Evolutionary conservation across 2,797 vertebrate genomes (phyloP).

Genomic region (Lemur catta): DNA sequence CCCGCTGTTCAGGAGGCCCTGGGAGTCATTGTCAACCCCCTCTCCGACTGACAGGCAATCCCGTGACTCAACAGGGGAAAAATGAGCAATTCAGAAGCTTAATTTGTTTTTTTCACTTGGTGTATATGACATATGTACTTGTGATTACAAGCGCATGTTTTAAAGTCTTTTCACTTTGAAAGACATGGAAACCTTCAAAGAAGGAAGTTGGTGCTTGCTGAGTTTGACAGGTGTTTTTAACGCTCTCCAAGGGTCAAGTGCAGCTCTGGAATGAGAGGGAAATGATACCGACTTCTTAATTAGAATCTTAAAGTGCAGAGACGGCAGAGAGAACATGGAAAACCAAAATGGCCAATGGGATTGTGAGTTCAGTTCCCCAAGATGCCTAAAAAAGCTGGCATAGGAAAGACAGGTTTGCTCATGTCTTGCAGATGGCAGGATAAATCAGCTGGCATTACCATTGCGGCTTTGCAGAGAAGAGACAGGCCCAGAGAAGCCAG

Average conservation of each 20-base stretch:
- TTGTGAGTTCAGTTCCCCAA: not conserved
- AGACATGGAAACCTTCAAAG: not conserved
- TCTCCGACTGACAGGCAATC: not conserved
- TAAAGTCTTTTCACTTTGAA: constrained; percentile 31
- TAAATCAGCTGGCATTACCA: not conserved
- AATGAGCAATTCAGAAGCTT: not conserved
- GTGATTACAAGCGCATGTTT: not conserved
- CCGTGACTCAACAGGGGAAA: not conserved
- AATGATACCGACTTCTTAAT: not conserved
- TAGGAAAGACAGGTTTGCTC: not conserved
- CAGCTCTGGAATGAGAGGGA: not conserved
- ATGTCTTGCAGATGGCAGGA: not conserved
- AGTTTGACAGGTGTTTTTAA: not conserved
- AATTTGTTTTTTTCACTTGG: not conserved
- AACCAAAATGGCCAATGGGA: not conserved
- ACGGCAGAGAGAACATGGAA: not conserved
- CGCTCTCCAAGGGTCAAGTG: not conserved
- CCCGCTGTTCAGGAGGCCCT: not conserved
- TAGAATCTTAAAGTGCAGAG: not conserved
- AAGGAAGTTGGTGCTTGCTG: not conserved
- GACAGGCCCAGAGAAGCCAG: not conserved
- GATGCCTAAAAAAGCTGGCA: not conserved
- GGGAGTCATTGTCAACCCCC: not conserved
- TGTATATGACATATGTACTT: not conserved
- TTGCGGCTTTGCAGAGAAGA: not conserved